Evolutionary conservation across 2,888 invertebrate genomes (phyloP), one percentile per base, ranked within the genome.

Genomic region (Melanargia galathea): DNA sequence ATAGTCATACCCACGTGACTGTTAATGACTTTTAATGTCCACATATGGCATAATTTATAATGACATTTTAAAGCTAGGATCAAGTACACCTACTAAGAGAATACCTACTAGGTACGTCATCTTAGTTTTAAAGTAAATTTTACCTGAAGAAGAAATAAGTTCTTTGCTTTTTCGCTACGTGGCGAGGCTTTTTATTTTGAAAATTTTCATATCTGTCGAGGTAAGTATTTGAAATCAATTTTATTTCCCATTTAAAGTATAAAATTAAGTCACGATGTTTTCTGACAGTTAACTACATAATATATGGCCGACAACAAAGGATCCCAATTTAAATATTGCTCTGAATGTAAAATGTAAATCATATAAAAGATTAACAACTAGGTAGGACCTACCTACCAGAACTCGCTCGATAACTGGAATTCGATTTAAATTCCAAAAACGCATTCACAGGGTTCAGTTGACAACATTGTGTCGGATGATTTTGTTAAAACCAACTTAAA

Each of bases 361-460:
- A 64, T 62, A 30, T n/a, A 64, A 67, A 64, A 60, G 61, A 65
- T 66, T 58, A 76, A 72, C 70, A 75, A 80, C 78, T n/a, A n/a
- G n/a, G n/a, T n/a, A n/a, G n/a, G n/a, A n/a, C n/a, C n/a, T 70
- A 78, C 71, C 78, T 70, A 78, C 71, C 73, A 74, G 74, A 81
- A 76, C 78, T 80, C 76, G 72, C 67, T 76, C 74, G 72, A 75
- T 75, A 63, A 60, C 60, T 63, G 52, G 60, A 62, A 65, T 72
- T 73, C 76, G 73, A 76, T 76, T 81, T 73, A 77, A 65, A 68
- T 62, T 67, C 66, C 66, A 59, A 59, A 64, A 65, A 65, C 64
- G 64, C 52, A 51, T 60, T 49, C 58, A 59, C 58, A 22, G 33
- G n/a, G 20, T 43, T 30, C 57, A 57, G 46, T 57, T 20, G 43